Evolutionary conservation across 1,140 invertebrate genomes (phyloP), one percentile per base, ranked within the genome.

Genomic region (Drosophila novamexicana): DNA sequence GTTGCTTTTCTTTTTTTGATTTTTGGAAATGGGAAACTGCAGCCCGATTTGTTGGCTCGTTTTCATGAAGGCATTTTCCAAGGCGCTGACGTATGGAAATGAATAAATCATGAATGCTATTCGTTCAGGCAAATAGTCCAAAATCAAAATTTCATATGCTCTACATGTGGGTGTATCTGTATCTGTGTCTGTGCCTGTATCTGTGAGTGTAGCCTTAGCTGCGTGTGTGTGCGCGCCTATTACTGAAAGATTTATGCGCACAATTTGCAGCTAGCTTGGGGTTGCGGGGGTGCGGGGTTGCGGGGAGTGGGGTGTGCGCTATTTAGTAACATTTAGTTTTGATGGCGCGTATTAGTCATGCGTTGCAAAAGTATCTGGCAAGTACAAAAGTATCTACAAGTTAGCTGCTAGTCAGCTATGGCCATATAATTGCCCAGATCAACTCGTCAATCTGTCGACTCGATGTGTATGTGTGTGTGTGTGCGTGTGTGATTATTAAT

Each of bases 191-290:
- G 32, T 37, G 18, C 18, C 22, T 53, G 39, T 45, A 9, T 0
- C 32, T 36, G 40, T 18, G 9, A 56, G 29, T 64, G 58, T 54
- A 14, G 47, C 7, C 45, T 34, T 62, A 18, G 44, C 16, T 58
- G 4, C 49, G 45, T 62, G 39, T 52, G 63, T 59, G 29, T 79
- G 68, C 70, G 74, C 50, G 67, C 79, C 75, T 82, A 86, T 86
- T 86, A 82, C 75, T 58, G 12, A 36, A 79, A 72, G 75, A 86
- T 86, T 86, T 88, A 86, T 86, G 79, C 70, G 65, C 71, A 59
- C 67, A 73, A 82, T 82, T 79, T 82, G 82, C 75, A 68, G 75
- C 50, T 63, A 67, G 54, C 45, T 59, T 72, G 70, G 49, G 14
- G 34, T 18, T 7, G 63, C 8, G 37, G 52, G 40, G 40, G 62